Base-by-base conservation (phyloP, 2,113 vertebrate genomes). In the Origma solitaria region DNA sequence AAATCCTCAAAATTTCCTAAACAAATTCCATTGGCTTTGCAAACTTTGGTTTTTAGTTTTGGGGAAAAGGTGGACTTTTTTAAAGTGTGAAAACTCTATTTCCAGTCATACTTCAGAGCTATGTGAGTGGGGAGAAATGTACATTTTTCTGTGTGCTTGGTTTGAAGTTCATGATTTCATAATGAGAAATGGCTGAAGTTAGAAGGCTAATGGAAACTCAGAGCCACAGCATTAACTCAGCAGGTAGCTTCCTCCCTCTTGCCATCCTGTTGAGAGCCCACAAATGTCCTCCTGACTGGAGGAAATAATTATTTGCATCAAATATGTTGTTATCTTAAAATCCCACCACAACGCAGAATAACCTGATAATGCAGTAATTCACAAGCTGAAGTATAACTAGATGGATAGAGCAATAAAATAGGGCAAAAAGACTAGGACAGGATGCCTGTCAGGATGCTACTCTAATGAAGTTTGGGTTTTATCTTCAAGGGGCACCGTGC, bases 191-290 rank as follows among this genome's bases (percentile, higher is more conserved):
- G 20, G 82, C 47, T 70, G 40, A 86, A 91, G 71, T 77, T 90
- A 61, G 84, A 61, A 76, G 47, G 54, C 76, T 95, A 92, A 90
- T 95, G 77, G 86, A 86, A 95, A 94, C 71, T 76, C 75, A 42
- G 78, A 82, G 45, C 76, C 70, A 54, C 81, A 92, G 61, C 86
- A 88, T 96, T 94, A 92, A 86, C 92, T 88, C 93, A 86, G 90
- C 94, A 94, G 86, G 92, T 81, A 75, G 79, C 76, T 95, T 91
- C 85, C 90, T 92, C 61, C 75, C 60, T 94, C 35, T 78, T 42
- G 81, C 2, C 5, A 3, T 77, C 49, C 51, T 81, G 1, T 17
- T 83, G 76, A 94, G 88, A 91, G 73, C 33, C 47, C 70, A 91
- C 33, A 85, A 90, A 88, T 57, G 79, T 75, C 64, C 79, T 88